These are phyloP conservation scores for Drepana arcuata DNA, from an alignment of 1,140 invertebrate genomes.

Conservation along the genomic window DNA sequence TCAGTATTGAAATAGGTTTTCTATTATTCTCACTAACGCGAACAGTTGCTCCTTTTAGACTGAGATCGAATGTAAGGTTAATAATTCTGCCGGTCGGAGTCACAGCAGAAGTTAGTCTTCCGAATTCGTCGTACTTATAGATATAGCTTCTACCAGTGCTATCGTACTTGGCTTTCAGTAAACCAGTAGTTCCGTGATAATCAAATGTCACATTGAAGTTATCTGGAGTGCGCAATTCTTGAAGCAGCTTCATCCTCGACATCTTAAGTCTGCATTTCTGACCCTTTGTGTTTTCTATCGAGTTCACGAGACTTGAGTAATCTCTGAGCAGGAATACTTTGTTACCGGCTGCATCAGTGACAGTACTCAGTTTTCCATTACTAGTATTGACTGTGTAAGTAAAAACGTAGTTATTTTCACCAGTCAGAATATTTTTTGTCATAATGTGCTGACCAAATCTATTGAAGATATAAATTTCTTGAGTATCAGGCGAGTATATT, in stretches of 20 bases:
- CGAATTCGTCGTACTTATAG: slow-evolving; percentile 96
- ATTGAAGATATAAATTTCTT: slow-evolving; percentile 97
- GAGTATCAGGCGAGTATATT: slow-evolving; percentile 95
- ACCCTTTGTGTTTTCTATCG: slow-evolving; percentile 94
- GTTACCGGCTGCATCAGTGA: slow-evolving; percentile 94
- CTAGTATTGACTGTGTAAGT: slow-evolving; percentile 97
- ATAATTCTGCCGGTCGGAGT: slow-evolving; percentile 94
- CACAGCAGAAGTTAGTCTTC: slow-evolving; percentile 89
- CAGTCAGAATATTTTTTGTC: slow-evolving; percentile 93
- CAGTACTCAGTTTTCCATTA: slow-evolving; percentile 93
- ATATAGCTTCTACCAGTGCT: slow-evolving; percentile 93
- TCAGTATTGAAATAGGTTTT: slow-evolving; percentile 86
- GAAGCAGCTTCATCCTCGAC: slow-evolving; percentile 90
- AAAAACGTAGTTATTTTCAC: slow-evolving; percentile 92
- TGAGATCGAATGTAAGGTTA: slow-evolving; percentile 88
- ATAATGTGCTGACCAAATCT: slow-evolving; percentile 94
- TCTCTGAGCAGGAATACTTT: slow-evolving; percentile 92
- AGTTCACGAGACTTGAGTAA: slow-evolving; percentile 90
- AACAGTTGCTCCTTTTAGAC: slow-evolving; percentile 89
- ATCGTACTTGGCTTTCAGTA: slow-evolving; percentile 90
- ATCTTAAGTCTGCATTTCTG: slow-evolving; percentile 92
- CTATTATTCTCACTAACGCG: slow-evolving; percentile 87
- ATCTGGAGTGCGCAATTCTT: slow-evolving; percentile 90
- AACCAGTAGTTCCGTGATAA: slow-evolving; percentile 90
- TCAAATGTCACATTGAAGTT: slow-evolving; percentile 95